Base-by-base conservation (phyloP, 2,888 invertebrate genomes). In the Cantharis rustica region DNA sequence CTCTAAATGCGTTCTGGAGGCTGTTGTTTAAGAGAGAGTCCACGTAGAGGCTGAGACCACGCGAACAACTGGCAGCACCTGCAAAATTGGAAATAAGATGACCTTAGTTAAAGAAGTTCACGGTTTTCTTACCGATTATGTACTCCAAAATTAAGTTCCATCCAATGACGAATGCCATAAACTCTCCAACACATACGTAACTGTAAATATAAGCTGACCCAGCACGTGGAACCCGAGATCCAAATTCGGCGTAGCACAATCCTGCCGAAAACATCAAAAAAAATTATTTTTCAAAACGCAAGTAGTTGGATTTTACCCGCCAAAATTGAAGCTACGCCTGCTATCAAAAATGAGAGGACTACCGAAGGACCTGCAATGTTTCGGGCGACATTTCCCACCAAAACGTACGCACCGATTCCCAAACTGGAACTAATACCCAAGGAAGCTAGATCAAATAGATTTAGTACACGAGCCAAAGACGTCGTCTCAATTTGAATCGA, bases 131-230 rank as follows among this genome's bases (percentile, higher is more conserved):
- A 93, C 95, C 96, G 76, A 96, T 95, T 26, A 95, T 93, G 88
- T 96, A 96, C 88, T 96, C 96, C 71, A 97, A 89, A 82, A 97
- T 95, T 71, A 98, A 91, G 87, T 97, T 97, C 97, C 98, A 98
- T 62, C 97, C 97, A 83, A 97, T 96, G 62, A 95, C 90, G 87
- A 97, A 97, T 0, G 97, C 97, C 74, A 95, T 92, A 84, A 97
- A 94, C 89, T 98, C 97, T 1, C 97, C 97, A 72, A 97, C 94
- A 71, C 96, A 95, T 15, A 97, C 96, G 87, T 97, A 98, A 85
- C 96, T 96, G 90, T 98, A 98, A 16, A 97, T 93, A 85, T 98
- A 98, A 0, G 97, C 97, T 0, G 96, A 96, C 7, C 97, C 97
- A 0, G 96, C 96, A 84, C 93, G 93, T 0, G 97, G 97, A 0